These are phyloP conservation scores for Protaetia brevitarsis DNA, from an alignment of 1,140 invertebrate genomes.

Conservation along the genomic window DNA sequence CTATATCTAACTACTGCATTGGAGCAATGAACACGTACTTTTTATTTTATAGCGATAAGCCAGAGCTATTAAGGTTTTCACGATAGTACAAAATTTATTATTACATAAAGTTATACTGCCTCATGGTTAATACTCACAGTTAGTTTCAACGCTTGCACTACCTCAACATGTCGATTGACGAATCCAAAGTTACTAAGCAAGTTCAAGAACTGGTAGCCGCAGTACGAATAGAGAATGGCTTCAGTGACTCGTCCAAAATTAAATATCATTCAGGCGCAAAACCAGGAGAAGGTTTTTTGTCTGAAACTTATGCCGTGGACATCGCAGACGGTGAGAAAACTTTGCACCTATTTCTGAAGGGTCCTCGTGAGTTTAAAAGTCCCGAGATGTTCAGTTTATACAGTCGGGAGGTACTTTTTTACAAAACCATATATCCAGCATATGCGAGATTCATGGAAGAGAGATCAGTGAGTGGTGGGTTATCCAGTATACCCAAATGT, in stretches of 20 bases:
- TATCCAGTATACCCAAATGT: conserved; percentile 44
- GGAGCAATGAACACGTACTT: too few species aligned
- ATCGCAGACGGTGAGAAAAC: neutral
- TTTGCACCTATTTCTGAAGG: neutral
- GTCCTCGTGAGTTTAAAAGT: neutral
- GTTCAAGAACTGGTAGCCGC: neutral
- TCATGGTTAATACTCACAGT: too few species aligned
- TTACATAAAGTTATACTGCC: too few species aligned
- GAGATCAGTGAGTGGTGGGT: conserved; percentile 20
- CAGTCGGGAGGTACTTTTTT: neutral
- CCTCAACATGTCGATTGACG: neutral
- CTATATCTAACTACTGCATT: too few species aligned
- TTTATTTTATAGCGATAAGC: too few species aligned
- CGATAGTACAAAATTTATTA: too few species aligned
- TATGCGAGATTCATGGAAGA: neutral
- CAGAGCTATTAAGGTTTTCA: too few species aligned
- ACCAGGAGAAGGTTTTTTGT: neutral
- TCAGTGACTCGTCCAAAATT: neutral
- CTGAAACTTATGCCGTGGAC: neutral
- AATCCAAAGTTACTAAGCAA: neutral
- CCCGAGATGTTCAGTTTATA: neutral
- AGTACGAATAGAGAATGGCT: neutral
- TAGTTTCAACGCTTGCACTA: too few species aligned
- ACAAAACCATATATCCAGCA: neutral
- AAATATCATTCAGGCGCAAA: neutral